Percentiles rank a stretch among this genome's conserved stretches.
Conservation (phyloP, 2,797 vertebrate genomes). For the Netta rufina region DNA sequence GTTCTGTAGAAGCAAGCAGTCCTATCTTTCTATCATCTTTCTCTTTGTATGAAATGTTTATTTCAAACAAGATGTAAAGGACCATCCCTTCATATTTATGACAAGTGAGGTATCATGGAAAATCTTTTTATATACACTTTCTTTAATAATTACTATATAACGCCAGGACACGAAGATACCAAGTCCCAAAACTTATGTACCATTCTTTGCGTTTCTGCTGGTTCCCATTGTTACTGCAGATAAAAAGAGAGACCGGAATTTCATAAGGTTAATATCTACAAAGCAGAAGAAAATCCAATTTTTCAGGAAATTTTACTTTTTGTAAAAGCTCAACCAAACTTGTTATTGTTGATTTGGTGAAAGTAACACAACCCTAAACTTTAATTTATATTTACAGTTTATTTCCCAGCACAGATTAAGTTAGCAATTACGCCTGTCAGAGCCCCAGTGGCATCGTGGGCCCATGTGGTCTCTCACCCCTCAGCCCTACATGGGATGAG, state of each 20-base stretch:
- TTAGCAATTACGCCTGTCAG: neutral
- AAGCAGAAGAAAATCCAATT: neutral
- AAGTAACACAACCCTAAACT: neutral
- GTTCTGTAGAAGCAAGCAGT: neutral
- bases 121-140: neutral
- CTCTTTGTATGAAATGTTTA: neutral
- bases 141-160: neutral
- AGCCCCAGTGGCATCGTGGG: too few species aligned
- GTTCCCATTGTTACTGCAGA: neutral
- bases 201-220: neutral
- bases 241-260: neutral
- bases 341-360: neutral
- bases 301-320: neutral
- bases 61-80: neutral
- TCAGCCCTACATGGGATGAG: rapidly evolving
- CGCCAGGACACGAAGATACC: rapidly evolving
- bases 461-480: rapidly evolving
- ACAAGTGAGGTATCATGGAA: neutral
- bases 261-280: neutral
- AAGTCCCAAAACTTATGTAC: neutral
- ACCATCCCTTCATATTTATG: neutral
- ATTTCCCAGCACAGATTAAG: neutral
- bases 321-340: neutral
- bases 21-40: neutral
- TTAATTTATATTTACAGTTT: neutral